These are phyloP conservation scores for Sebastes schlegelii DNA, from an alignment of 2,113 vertebrate species.

Conservation along the genomic window DNA sequence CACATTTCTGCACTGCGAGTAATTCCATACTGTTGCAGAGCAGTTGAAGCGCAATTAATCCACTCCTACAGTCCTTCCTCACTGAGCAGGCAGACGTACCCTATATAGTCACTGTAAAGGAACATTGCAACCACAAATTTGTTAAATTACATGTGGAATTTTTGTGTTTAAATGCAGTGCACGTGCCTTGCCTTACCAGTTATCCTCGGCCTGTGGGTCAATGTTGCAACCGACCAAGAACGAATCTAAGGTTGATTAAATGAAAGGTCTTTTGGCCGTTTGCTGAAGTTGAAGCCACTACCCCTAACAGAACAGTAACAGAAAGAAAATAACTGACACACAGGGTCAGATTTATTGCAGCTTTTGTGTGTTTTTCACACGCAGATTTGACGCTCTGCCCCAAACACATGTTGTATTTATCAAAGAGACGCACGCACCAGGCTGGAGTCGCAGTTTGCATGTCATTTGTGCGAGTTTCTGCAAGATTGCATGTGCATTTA, in stretches of 20 bases:
- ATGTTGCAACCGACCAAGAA: conserved; percentile 5
- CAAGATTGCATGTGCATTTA: not conserved
- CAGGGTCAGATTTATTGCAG: not conserved
- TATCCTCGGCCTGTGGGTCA: conserved; percentile 3
- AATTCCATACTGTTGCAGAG: conserved; percentile 17
- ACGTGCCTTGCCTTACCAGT: not conserved
- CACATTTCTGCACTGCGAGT: conserved; percentile 29
- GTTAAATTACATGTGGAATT: not conserved
- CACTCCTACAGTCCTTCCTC: not conserved
- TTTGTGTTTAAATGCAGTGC: not conserved
- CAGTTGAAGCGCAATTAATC: conserved; percentile 38
- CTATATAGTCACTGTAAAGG: conserved; percentile 6
- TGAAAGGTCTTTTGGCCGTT: not conserved
- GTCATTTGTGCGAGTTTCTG: not conserved
- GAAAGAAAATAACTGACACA: not conserved
- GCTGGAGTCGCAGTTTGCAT: not conserved
- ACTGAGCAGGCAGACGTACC: not conserved
- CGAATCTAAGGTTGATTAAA: not conserved
- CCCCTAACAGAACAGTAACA: not conserved
- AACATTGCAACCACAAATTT: not conserved
- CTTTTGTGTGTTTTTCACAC: not conserved
- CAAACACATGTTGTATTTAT: not conserved
- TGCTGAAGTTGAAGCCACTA: not conserved
- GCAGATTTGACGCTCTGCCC: not conserved
- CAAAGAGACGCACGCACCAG: not conserved